These are phyloP conservation scores for Psephotus haematonotus DNA, from an alignment of 2,113 vertebrate species.

Conservation along the genomic window DNA sequence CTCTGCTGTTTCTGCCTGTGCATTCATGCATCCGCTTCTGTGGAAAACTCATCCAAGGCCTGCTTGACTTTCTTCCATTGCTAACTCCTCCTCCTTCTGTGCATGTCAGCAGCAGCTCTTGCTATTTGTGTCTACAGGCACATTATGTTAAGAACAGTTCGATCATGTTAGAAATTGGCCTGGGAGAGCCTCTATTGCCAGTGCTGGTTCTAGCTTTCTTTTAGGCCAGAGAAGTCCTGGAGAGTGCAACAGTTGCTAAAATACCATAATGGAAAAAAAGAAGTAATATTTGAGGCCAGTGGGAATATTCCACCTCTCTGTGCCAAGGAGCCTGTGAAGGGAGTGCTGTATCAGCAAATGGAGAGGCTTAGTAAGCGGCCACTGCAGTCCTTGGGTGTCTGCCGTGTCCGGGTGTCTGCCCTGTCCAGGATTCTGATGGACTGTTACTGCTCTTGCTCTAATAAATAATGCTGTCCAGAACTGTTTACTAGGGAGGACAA, in stretches of 20 bases:
- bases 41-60: not conserved
- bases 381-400: not conserved
- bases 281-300: constrained; percentile 31
- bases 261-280: constrained; percentile 43
- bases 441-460: not conserved
- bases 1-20: not conserved
- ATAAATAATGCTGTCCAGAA: not conserved
- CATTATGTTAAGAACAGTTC: not conserved
- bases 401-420: not conserved
- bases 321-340: constrained; percentile 27
- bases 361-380: constrained; percentile 41
- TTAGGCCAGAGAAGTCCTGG: constrained; percentile 22
- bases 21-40: not conserved
- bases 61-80: not conserved
- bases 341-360: not conserved
- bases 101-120: not conserved
- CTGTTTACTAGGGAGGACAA: not conserved
- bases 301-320: constrained; percentile 25
- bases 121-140: not conserved
- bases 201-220: not conserved
- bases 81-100: not conserved
- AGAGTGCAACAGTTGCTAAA: constrained; percentile 22
- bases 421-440: not conserved
- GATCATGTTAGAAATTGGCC: not conserved
- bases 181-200: not conserved